These are phyloP conservation scores for Campoletis sonorensis DNA, from an alignment of 1,140 invertebrate genomes.

Conservation along the genomic window DNA sequence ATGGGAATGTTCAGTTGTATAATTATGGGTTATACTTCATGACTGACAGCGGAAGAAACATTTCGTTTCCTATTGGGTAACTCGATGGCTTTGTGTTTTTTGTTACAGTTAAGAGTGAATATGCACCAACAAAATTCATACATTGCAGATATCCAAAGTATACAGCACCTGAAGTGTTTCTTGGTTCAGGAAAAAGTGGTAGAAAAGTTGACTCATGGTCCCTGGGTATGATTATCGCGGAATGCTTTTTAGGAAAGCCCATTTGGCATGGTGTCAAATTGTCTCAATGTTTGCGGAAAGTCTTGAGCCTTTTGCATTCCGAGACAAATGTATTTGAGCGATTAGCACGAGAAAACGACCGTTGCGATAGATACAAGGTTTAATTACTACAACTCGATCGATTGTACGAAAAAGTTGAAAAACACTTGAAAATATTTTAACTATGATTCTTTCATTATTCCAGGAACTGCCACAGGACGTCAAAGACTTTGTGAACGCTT, in stretches of 20 bases:
- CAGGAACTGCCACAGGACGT: conserved; percentile 80
- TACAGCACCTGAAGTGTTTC: conserved; percentile 90
- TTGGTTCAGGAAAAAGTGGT: conserved; percentile 78
- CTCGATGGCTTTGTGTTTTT: conserved; percentile 56
- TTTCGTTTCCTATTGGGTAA: conserved; percentile 95
- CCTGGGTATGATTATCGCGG: conserved; percentile 90
- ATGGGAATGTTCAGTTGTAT: conserved; percentile 88
- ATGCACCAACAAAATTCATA: neutral
- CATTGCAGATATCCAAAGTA: conserved; percentile 83
- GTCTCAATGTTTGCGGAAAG: conserved; percentile 84
- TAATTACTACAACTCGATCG: neutral
- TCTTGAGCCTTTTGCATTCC: conserved; percentile 83
- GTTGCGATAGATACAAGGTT: conserved; percentile 82
- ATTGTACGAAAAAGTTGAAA: neutral
- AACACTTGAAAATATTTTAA: conserved; percentile 13
- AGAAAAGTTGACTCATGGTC: conserved; percentile 94
- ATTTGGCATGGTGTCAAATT: conserved; percentile 86
- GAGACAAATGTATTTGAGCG: conserved; percentile 82
- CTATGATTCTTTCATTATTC: neutral
- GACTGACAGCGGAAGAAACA: conserved; percentile 89
- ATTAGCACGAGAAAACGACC: conserved; percentile 86
- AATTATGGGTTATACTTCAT: conserved; percentile 96
- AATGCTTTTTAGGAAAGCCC: conserved; percentile 82
- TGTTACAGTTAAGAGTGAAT: neutral
- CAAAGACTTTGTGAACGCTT: conserved; percentile 82